Evolutionary conservation across 2,797 vertebrate species (phyloP).

Genomic region (Gobionotothen gibberifrons): DNA sequence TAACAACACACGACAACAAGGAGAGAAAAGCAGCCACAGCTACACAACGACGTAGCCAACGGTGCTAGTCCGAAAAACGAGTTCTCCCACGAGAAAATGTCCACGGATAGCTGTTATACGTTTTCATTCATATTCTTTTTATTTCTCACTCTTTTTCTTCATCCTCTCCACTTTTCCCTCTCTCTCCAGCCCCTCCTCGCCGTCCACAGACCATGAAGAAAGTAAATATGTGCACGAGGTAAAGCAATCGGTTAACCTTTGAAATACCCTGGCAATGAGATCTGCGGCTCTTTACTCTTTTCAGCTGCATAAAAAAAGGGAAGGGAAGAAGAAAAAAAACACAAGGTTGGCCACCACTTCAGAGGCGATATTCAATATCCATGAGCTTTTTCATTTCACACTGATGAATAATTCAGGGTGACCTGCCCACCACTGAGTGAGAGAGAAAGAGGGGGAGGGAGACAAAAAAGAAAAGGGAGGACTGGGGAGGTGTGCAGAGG

Average conservation of each 20-base stretch:
- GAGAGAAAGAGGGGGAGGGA: conserved; percentile 53
- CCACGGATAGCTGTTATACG: conserved; percentile 29
- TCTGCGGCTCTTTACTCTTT: conserved; percentile 63
- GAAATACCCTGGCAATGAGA: conserved; percentile 71
- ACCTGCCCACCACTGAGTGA: conserved; percentile 79
- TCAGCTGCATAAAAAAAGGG: conserved; percentile 44
- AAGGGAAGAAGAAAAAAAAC: conserved; percentile 22
- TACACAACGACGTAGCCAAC: conserved; percentile 10
- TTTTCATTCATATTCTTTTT: conserved; percentile 34
- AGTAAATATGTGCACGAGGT: conserved; percentile 70
- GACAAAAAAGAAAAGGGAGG: conserved; percentile 31
- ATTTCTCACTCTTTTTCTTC: conserved; percentile 32
- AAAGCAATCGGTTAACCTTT: conserved; percentile 79
- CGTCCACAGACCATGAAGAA: conserved; percentile 48
- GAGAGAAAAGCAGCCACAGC: conserved; percentile 2
- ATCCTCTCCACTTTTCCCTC: not conserved
- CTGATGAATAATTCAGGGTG: conserved; percentile 86
- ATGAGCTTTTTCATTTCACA: conserved; percentile 84
- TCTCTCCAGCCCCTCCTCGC: conserved; percentile 12
- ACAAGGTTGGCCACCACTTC: conserved; percentile 80
- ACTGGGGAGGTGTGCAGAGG: conserved; percentile 71
- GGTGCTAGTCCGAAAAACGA: conserved; percentile 12
- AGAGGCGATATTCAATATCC: conserved; percentile 84
- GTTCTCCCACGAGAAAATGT: conserved; percentile 29
- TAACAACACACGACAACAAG: conserved; percentile 13